Evolutionary conservation across 2,113 vertebrate species (phyloP), one percentile per base, ranked within the genome.

Genomic region (Elephas maximus): DNA sequence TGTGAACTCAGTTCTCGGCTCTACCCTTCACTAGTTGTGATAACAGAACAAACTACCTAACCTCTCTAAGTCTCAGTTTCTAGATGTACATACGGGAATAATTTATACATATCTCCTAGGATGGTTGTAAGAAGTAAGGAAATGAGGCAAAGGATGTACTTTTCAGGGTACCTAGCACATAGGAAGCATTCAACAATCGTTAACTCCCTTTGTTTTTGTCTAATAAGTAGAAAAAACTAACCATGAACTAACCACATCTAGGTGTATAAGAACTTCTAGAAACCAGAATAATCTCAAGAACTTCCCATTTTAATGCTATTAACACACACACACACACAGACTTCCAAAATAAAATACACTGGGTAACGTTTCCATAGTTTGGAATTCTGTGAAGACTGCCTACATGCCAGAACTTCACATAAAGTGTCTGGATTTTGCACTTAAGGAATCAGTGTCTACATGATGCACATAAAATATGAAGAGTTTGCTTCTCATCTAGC

Each of bases 361-460:
- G 86, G 63, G 74, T 86, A 93, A 79, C 82, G 57, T 96, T 96
- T 97, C 90, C 88, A 73, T 41, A 82, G 79, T 91, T 81, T 73
- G 93, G 91, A 93, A 93, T 97, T 97, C 96, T 87, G 81, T 44
- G 76, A 89, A 93, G 65, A 48, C 80, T 87, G 57, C 60, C 51
- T 53, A 45, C 93, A 73, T 60, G 86, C 94, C 93, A 93, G 69
- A 86, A 90, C 82, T 91, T 93, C 91, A 90, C 91, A 95, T 78
- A 90, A 93, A 96, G 90, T 80, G 95, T 89, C 94, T 93, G 95
- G 76, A 62, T 89, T 94, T 73, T 95, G 79, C 76, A 91, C 89
- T 86, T 33, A 74, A 89, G 86, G 93, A 91, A 86, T 94, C 77
- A 18, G 65, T 90, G 94, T 97, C 89, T 96, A 95, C 76, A 86